A percentile compares a stretch with the other conserved stretches of the same genome.
Evolutionary conservation across 2,888 invertebrate genomes (phyloP).

Genomic region (Drosophila peninsularis): DNA sequence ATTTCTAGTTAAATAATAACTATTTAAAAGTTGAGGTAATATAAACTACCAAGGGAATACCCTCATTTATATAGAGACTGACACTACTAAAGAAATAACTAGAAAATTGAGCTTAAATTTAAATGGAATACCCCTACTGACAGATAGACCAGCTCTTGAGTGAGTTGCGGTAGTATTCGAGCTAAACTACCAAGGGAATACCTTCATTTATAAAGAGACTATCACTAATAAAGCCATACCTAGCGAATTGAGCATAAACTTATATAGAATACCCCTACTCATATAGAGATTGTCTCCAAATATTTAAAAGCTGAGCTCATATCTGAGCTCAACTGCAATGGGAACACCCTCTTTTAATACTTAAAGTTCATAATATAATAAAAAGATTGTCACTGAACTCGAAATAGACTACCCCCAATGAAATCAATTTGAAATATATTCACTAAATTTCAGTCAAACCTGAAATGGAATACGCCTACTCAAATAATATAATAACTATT

Average conservation of each 20-base stretch:
- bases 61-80: too few relatives aligned
- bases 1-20: not conserved
- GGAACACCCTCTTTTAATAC: not conserved
- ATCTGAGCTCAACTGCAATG: too few relatives aligned
- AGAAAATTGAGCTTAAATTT: too few relatives aligned
- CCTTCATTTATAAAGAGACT: not conserved
- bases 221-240: not conserved
- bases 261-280: too few relatives aligned
- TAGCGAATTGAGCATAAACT: too few relatives aligned
- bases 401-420: not conserved
- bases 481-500: not conserved
- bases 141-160: too few relatives aligned
- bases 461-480: not conserved
- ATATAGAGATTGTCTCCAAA: too few relatives aligned
- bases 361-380: not conserved
- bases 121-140: too few relatives aligned
- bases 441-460: not conserved
- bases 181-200: not conserved
- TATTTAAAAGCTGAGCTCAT: too few relatives aligned
- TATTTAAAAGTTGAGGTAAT: not conserved
- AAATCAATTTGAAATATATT: not conserved
- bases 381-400: not conserved
- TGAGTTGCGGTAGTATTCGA: too few relatives aligned
- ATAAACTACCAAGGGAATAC: not conserved
- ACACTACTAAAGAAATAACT: too few relatives aligned